phyloP scores from a whole-genome alignment of 2,888 invertebrate species.

The Epinotia bilunana region DNA sequence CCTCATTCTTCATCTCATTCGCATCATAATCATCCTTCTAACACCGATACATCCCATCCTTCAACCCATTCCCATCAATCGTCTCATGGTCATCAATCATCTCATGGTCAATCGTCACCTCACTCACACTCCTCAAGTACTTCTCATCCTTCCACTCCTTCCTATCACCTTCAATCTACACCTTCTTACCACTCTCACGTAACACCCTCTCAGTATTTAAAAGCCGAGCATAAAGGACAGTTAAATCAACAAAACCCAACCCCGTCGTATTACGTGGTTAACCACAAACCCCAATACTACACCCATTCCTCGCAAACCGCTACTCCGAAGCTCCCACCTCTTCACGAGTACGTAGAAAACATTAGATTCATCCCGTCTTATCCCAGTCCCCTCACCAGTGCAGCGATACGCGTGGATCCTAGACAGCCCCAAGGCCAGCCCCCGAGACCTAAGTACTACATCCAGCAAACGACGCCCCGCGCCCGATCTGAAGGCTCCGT shows the following conservation, averaged over 20 bases:
- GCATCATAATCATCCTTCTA: slow-evolving; percentile 20
- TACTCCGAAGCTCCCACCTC: slow-evolving; percentile 56
- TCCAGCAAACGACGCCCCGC: slow-evolving; percentile 48
- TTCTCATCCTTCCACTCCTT: slow-evolving; percentile 28
- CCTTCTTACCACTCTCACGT: slow-evolving; percentile 26
- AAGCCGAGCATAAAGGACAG: slow-evolving; percentile 52
- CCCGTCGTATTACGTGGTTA: slow-evolving; percentile 32
- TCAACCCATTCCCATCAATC: slow-evolving; percentile 18
- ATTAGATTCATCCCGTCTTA: slow-evolving; percentile 59
- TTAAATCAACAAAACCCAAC: slow-evolving; percentile 34
- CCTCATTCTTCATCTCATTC: slow-evolving; percentile 25
- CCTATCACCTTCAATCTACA: slow-evolving; percentile 26
- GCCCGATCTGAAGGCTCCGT: slow-evolving; percentile 47
- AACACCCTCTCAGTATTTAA: slow-evolving; percentile 44
- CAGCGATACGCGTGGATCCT: slow-evolving; percentile 66
- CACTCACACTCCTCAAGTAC: slow-evolving; percentile 15
- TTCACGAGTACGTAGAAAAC: slow-evolving; percentile 69
- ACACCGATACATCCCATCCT: slow-evolving; percentile 16
- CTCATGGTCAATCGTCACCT: slow-evolving; percentile 11
- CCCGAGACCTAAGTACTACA: slow-evolving; percentile 45
- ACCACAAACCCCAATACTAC: slow-evolving; percentile 48
- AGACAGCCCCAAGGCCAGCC: slow-evolving; percentile 58
- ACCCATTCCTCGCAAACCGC: slow-evolving; percentile 51
- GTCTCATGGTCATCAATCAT: slow-evolving; percentile 16
- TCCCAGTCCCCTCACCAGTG: slow-evolving; percentile 49